Evolutionary conservation across 2,888 invertebrate genomes (phyloP).

Genomic region (Cephus sareptanus): DNA sequence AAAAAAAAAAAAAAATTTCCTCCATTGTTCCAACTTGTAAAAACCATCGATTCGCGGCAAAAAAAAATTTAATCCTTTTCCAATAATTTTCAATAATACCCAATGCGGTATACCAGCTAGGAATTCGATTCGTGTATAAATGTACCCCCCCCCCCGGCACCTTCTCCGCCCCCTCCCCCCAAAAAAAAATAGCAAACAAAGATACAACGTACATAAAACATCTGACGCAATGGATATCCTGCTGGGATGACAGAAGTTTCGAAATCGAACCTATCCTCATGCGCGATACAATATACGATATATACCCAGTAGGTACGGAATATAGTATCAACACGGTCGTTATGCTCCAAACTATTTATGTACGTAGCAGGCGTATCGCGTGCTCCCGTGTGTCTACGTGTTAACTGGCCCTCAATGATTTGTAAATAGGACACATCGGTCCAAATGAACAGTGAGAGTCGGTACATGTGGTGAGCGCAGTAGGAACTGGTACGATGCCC

Average conservation of each 20-base stretch:
- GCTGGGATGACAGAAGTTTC: slow-evolving; percentile 29
- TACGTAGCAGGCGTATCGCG: background rate
- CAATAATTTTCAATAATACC: background rate
- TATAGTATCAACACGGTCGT: background rate
- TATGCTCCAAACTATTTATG: background rate
- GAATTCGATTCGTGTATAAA: no score
- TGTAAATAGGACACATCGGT: slow-evolving; percentile 15
- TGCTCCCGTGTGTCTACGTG: slow-evolving; percentile 8
- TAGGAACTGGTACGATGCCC: background rate
- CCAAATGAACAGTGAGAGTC: background rate
- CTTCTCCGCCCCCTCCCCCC: background rate
- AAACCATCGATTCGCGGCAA: background rate
- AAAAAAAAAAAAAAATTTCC: background rate
- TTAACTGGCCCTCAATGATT: slow-evolving; percentile 20
- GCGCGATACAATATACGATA: background rate
- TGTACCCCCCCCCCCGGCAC: no score
- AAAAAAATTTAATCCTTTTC: background rate
- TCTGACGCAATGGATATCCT: background rate
- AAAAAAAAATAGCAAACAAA: background rate
- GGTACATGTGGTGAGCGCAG: background rate
- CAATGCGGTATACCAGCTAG: background rate
- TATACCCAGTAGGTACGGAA: background rate
- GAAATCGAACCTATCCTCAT: slow-evolving; percentile 28
- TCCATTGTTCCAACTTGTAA: background rate
- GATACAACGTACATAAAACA: background rate